Evolutionary conservation across 53 echinoderm and acorn worm species (phyloP), one percentile per base, ranked within the genome.

Genomic region (Holothuria scabra): DNA sequence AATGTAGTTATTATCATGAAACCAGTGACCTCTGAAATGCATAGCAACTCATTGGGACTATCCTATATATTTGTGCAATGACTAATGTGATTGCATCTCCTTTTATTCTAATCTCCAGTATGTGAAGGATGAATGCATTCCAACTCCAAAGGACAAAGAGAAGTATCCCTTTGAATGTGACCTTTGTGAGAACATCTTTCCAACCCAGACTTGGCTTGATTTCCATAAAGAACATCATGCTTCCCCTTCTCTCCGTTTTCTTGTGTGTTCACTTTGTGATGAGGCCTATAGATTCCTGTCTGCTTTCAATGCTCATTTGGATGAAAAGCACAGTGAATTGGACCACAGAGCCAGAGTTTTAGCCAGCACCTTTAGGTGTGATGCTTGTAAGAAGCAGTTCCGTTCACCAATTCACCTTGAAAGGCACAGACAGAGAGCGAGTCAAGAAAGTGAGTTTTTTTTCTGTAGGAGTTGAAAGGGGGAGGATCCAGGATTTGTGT

Each of bases 321-420:
- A 87, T 26, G 92, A 92, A 19, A 60, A 52, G 4, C 97, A 97
- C 82, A 28, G 60, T 13, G 87, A 84, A 6, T 84, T 97, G 67
- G 86, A 80, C 66, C 90, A 89, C 59, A 56, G 93, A 4, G 88
- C 90, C 49, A 79, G 90, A 67, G 88, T 90, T 29, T 64, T 93
- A 72, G 91, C 97, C 3, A 92, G 94, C 83, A 97, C 94, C 65
- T 97, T 97, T 87, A 87, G 97, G 8, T 97, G 97, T 46, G 97
- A 97, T 33, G 56, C 74, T 65, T 97, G 97, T 66, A 93, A 94
- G 76, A 90, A 92, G 29, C 78, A 93, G 25, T 97, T 97, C 90
- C 89, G 97, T 13, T 97, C 97, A 68, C 93, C 93, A 24, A 91
- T 91, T 26, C 91, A 91, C 76, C 67, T 94, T 48, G 94, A 94